These are phyloP conservation scores for Sapajus apella DNA, from an alignment of 2,113 vertebrate genomes.

Conservation along the genomic window DNA sequence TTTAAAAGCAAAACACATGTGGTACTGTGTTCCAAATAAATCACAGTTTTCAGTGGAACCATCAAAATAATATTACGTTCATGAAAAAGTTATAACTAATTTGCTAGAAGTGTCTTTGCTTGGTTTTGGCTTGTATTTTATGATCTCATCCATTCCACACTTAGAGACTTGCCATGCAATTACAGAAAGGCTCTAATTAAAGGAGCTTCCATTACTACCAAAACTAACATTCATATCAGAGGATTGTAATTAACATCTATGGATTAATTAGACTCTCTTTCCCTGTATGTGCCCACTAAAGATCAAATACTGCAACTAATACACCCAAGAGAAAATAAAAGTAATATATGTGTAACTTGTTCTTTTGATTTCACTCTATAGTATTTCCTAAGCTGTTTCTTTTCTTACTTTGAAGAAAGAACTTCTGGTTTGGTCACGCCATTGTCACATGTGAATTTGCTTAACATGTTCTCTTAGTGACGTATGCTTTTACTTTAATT, in stretches of 20 bases:
- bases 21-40: neutral
- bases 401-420: neutral
- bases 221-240: neutral
- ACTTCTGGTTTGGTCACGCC: neutral
- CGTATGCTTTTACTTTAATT: neutral
- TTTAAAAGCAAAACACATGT: neutral
- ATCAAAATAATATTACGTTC: neutral
- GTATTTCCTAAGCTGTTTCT: neutral
- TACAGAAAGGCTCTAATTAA: neutral
- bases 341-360: neutral
- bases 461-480: neutral
- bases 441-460: neutral
- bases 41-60: constrained; percentile 20
- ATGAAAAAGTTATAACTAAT: neutral
- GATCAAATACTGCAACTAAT: neutral
- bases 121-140: neutral
- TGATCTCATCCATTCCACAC: neutral
- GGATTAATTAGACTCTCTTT: neutral
- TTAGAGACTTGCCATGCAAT: neutral
- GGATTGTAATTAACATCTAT: neutral
- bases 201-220: neutral
- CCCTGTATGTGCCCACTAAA: neutral
- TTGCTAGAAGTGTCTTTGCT: neutral
- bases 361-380: constrained; percentile 8
- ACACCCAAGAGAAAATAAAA: neutral